A percentile compares a stretch with the other conserved stretches of the same genome.
These are phyloP conservation scores for Saguinus imperator DNA, from an alignment of 2,113 vertebrate species.

Conservation along the genomic window DNA sequence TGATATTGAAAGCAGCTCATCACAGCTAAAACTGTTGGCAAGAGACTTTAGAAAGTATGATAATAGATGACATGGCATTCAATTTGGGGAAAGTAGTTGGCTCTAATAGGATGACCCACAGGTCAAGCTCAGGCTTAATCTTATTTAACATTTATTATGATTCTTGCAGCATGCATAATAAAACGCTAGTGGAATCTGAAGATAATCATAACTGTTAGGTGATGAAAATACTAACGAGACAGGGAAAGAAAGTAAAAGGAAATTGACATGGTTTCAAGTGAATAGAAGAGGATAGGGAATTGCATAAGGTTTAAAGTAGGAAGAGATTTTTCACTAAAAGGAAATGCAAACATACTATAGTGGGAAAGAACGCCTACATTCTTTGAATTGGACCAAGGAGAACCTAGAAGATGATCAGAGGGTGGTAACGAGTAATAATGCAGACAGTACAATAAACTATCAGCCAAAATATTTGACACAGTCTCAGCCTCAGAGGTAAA, in stretches of 20 bases:
- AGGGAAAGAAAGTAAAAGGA: background rate
- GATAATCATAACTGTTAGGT: background rate
- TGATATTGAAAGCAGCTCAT: slow-evolving; percentile 63
- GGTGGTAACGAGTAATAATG: background rate
- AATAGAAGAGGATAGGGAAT: background rate
- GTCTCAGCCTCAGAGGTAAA: background rate
- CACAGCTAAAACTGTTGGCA: slow-evolving; percentile 66
- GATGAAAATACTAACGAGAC: background rate
- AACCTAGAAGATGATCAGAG: background rate
- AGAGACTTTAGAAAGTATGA: slow-evolving; percentile 48
- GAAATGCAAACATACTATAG: background rate
- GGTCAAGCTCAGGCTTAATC: slow-evolving; percentile 55
- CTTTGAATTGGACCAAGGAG: background rate
- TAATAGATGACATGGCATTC: slow-evolving; percentile 65
- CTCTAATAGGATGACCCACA: slow-evolving; percentile 53
- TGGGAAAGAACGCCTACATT: background rate
- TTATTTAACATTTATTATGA: slow-evolving; percentile 51
- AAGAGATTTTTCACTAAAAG: background rate
- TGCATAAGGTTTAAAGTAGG: background rate
- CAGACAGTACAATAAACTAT: background rate
- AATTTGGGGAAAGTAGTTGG: slow-evolving; percentile 42
- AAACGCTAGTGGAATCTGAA: slow-evolving; percentile 34
- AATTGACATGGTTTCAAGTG: background rate
- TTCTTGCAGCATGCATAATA: slow-evolving; percentile 24
- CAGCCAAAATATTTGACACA: background rate